Conservation (phyloP, 2,797 vertebrate species). For the Neostethus bicornis region DNA sequence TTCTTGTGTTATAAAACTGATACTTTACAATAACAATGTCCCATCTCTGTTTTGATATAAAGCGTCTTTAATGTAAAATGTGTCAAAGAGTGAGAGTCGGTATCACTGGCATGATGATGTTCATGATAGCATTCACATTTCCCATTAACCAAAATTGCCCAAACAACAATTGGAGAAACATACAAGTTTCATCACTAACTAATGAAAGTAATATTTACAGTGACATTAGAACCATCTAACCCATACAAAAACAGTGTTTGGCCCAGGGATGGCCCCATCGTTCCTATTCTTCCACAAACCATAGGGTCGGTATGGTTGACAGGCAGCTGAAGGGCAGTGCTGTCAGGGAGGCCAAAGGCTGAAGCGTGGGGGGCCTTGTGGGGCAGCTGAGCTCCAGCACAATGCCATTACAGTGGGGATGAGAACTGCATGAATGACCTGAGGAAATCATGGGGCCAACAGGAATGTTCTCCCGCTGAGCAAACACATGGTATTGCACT, state of each 20-base stretch:
- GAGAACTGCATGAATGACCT: constrained; percentile 77
- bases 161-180: not conserved
- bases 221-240: not conserved
- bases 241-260: constrained; percentile 10
- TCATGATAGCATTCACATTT: not conserved
- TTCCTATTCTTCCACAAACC: constrained; percentile 33
- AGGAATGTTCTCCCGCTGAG: constrained; percentile 92
- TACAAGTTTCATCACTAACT: not conserved
- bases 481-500: constrained; percentile 88
- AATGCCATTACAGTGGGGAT: constrained; percentile 78
- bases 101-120: not conserved
- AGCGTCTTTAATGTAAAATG: constrained; percentile 42
- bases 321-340: constrained; percentile 68
- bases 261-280: constrained; percentile 24
- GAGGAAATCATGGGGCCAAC: constrained; percentile 83
- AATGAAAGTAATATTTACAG: not conserved
- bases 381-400: constrained; percentile 67
- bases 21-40: constrained; percentile 10
- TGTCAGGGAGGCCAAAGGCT: constrained; percentile 70
- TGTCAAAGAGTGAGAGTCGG: constrained; percentile 1
- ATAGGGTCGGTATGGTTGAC: constrained; percentile 51
- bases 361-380: constrained; percentile 63
- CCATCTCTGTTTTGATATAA: not conserved
- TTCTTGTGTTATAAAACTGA: constrained; percentile 10
- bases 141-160: not conserved